Evolutionary conservation across 2,797 vertebrate genomes (phyloP).

Genomic region (Typhlichthys eigenmanni): DNA sequence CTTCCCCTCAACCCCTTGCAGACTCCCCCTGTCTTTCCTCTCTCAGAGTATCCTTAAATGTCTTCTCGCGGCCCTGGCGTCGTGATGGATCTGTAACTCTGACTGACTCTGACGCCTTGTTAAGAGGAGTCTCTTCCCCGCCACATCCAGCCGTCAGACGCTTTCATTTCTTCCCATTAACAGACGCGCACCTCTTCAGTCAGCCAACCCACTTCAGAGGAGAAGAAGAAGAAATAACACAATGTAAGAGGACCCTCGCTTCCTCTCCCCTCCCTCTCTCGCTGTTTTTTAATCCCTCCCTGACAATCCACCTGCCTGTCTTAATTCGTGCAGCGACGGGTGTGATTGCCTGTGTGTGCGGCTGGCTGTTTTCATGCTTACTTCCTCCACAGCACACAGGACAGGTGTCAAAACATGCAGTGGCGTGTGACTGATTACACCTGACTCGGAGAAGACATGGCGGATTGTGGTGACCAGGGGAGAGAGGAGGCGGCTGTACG

Average conservation of each 20-base stretch:
- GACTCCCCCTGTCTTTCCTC: conserved; percentile 50
- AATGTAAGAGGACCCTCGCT: conserved; percentile 66
- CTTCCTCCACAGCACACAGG: conserved; percentile 58
- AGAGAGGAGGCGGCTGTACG: conserved; percentile 52
- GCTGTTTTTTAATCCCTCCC: conserved; percentile 65
- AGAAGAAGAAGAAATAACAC: conserved; percentile 34
- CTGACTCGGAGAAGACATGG: conserved; percentile 66
- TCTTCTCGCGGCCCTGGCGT: conserved; percentile 56
- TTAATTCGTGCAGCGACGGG: conserved; percentile 69
- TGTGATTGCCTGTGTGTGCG: conserved; percentile 56
- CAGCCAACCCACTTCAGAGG: conserved; percentile 57
- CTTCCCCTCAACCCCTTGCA: conserved; percentile 70
- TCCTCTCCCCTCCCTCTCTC: conserved; percentile 47
- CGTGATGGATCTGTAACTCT: conserved; percentile 82
- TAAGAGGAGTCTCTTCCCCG: conserved; percentile 79
- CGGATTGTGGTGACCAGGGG: conserved; percentile 66
- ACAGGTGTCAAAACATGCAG: conserved; percentile 74
- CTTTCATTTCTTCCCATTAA: conserved; percentile 81
- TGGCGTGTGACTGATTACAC: conserved; percentile 71
- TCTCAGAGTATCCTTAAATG: conserved; percentile 75
- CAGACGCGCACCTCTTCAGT: conserved; percentile 67
- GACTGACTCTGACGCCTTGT: conserved; percentile 81
- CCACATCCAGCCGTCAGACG: conserved; percentile 77
- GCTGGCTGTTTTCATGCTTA: conserved; percentile 54
- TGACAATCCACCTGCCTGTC: conserved; percentile 78